phyloP scores from a whole-genome alignment of 2,888 invertebrate species.

The Cryptus armator region DNA sequence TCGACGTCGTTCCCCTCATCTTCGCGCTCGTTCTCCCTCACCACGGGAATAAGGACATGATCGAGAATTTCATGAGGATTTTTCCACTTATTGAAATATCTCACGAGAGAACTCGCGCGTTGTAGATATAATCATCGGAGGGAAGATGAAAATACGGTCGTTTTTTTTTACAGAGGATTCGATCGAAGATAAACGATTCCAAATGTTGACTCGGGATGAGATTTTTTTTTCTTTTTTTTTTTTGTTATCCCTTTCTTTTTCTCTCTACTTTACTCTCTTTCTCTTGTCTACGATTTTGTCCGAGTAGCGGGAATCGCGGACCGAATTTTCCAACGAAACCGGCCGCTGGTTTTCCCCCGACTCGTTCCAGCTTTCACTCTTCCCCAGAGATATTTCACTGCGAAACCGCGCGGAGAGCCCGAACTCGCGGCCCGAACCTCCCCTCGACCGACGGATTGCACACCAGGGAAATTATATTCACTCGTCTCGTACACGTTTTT shows the following conservation, averaged over 20 bases:
- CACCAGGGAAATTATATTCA: slow-evolving; percentile 72
- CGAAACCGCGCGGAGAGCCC: slow-evolving; percentile 44
- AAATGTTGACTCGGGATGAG: slow-evolving; percentile 36
- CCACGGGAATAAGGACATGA: neutral
- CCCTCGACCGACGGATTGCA: slow-evolving; percentile 67
- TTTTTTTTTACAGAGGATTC: neutral
- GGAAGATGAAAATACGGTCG: neutral
- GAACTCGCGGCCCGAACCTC: slow-evolving; percentile 31
- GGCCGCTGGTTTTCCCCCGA: slow-evolving; percentile 28
- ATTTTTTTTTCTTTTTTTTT: neutral
- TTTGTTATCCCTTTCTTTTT: neutral
- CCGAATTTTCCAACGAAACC: slow-evolving; percentile 28
- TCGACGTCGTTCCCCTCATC: slow-evolving; percentile 33
- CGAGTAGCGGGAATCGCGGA: neutral
- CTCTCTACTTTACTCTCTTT: neutral
- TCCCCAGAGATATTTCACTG: slow-evolving; percentile 44
- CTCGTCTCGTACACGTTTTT: slow-evolving; percentile 34
- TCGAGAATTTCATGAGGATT: neutral
- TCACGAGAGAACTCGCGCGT: neutral
- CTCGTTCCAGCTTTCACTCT: slow-evolving; percentile 34
- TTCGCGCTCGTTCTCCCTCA: neutral
- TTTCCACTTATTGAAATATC: slow-evolving; percentile 16
- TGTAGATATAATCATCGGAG: neutral
- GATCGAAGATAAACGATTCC: slow-evolving; percentile 34
- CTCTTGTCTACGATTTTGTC: neutral